Percentiles rank a stretch among this genome's conserved stretches.
Evolutionary conservation across 2,797 vertebrate genomes (phyloP).

Genomic region (Discoglossus pictus): DNA sequence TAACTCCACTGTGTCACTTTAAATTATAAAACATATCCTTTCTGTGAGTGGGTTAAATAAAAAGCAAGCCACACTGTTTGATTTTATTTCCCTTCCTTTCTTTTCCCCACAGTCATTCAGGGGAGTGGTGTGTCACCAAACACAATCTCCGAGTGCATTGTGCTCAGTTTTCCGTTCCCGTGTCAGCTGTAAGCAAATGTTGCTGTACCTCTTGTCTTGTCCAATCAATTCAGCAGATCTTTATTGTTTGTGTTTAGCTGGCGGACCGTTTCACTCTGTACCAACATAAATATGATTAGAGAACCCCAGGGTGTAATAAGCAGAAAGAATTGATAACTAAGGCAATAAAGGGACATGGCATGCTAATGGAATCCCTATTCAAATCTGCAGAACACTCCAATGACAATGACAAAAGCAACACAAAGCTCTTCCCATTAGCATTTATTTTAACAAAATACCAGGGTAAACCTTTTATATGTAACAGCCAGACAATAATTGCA

Average conservation of each 20-base stretch:
- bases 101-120: not conserved
- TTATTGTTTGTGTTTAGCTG: slow-evolving; percentile 41
- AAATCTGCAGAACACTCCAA: slow-evolving; percentile 20
- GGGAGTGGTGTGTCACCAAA: not conserved
- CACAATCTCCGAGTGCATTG: slow-evolving; percentile 19
- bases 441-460: slow-evolving; percentile 18
- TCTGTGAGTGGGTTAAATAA: too few species aligned
- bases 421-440: slow-evolving; percentile 32
- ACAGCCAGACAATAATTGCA: not conserved
- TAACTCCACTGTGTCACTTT: too few species aligned
- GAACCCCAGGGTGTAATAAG: slow-evolving; percentile 44
- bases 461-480: slow-evolving; percentile 9
- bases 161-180: slow-evolving; percentile 10
- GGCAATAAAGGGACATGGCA: slow-evolving; percentile 28
- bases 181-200: slow-evolving; percentile 20
- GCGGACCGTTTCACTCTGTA: slow-evolving; percentile 33
- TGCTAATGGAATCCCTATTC: slow-evolving; percentile 43
- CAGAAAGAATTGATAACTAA: slow-evolving; percentile 39
- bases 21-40: too few species aligned
- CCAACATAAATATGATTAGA: slow-evolving; percentile 39
- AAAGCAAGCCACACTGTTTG: too few species aligned
- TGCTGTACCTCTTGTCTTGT: slow-evolving; percentile 29
- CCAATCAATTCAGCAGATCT: slow-evolving; percentile 40
- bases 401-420: slow-evolving; percentile 27
- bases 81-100: too few species aligned